phyloP scores from a whole-genome alignment of 2,113 vertebrate genomes.

The Nothoprocta pentlandii region DNA sequence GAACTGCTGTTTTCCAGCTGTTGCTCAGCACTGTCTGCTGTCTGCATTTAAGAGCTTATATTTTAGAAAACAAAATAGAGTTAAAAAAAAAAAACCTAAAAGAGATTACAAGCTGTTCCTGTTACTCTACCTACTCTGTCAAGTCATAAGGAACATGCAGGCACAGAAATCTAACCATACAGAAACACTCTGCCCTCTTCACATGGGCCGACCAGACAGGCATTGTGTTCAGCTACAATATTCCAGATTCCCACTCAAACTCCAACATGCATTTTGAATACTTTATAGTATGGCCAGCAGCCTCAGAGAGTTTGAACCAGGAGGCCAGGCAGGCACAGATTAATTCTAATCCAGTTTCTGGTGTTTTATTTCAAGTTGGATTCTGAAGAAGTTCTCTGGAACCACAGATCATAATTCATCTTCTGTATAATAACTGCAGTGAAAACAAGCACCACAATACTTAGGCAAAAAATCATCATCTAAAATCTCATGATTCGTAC shows the following conservation, averaged over 20 bases:
- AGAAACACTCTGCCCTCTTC: background rate
- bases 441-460: background rate
- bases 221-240: background rate
- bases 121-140: background rate
- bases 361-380: background rate
- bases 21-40: background rate
- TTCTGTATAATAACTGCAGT: background rate
- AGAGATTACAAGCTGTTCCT: background rate
- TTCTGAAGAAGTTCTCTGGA: background rate
- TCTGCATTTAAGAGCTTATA: background rate
- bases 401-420: background rate
- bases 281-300: background rate
- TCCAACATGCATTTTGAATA: background rate
- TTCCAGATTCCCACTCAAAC: background rate
- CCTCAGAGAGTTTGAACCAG: background rate
- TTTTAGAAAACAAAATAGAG: background rate
- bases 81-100: background rate
- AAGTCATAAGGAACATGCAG: background rate
- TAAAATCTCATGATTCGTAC: constrained; percentile 70
- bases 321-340: accelerated
- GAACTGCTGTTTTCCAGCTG: background rate
- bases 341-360: background rate
- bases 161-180: background rate
- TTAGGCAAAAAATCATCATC: background rate
- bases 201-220: background rate